Percentiles rank a stretch among this genome's conserved stretches.
These are phyloP conservation scores for Scartelaos histophorus DNA, from an alignment of 2,113 vertebrate species.

Conservation along the genomic window DNA sequence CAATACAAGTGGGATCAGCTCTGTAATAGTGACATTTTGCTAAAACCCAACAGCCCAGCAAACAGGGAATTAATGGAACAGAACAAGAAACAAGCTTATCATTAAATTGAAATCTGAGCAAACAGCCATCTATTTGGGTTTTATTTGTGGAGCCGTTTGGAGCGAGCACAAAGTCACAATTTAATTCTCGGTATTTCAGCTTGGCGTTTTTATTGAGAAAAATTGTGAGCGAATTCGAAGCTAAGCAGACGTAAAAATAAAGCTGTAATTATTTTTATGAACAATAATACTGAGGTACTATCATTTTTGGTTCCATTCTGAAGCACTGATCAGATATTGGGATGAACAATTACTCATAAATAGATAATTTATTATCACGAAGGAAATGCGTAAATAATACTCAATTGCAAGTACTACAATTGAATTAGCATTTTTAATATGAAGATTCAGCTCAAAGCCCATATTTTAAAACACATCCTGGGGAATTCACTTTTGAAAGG, in stretches of 20 bases:
- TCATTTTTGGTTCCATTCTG: neutral
- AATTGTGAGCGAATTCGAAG: neutral
- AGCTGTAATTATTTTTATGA: neutral
- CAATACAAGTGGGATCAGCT: conserved; percentile 23
- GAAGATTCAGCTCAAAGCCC: too few species aligned
- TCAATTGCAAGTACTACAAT: too few species aligned
- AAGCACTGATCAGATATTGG: neutral
- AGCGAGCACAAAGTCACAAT: neutral
- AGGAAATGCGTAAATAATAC: too few species aligned
- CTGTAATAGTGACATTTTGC: conserved; percentile 42
- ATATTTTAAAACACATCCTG: neutral
- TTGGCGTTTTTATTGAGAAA: neutral
- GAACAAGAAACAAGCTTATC: conserved; percentile 11
- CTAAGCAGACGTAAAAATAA: neutral
- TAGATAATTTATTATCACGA: too few species aligned
- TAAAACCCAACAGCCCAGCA: conserved; percentile 25
- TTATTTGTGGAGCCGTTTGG: neutral
- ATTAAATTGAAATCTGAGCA: conserved; percentile 9
- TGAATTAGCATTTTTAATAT: too few species aligned
- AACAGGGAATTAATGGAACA: conserved; percentile 4
- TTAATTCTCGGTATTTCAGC: neutral
- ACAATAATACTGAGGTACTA: neutral
- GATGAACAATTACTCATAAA: too few species aligned
- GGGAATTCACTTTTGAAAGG: neutral
- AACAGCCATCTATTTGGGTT: neutral